These are phyloP conservation scores for Chydorus sphaericus DNA, from an alignment of 2,888 invertebrate species.

Conservation along the genomic window DNA sequence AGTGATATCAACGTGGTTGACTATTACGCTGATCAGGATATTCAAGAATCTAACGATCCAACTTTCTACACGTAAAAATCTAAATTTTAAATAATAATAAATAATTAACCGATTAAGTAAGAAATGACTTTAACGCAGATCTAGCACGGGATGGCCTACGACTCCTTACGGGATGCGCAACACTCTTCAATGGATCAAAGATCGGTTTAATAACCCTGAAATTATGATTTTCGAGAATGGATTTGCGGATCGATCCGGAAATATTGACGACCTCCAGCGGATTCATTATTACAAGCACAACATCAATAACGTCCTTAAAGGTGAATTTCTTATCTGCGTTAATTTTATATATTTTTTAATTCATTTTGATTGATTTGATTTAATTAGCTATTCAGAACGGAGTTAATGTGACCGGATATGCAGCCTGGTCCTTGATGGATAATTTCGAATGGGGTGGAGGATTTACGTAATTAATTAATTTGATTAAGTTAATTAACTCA, in stretches of 20 bases:
- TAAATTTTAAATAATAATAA: not conserved
- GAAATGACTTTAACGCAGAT: not conserved
- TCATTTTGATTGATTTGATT: too few relatives aligned
- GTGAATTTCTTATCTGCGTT: too few relatives aligned
- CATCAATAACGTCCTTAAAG: conserved; percentile 22
- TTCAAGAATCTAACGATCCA: conserved; percentile 16
- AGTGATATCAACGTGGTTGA: conserved; percentile 5
- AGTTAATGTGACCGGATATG: conserved; percentile 28
- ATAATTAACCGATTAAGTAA: not conserved
- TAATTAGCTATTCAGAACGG: conserved; percentile 22
- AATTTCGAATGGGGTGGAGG: conserved; percentile 30
- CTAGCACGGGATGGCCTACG: conserved; percentile 13
- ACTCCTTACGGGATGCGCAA: conserved; percentile 19
- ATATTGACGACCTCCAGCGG: conserved; percentile 13
- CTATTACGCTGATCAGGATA: conserved; percentile 18
- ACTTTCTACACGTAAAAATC: conserved; percentile 15
- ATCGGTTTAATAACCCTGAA: conserved; percentile 17
- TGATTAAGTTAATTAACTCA: too few relatives aligned
- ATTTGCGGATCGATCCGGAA: conserved; percentile 15
- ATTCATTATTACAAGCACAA: conserved; percentile 19
- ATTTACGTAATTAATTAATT: conserved; percentile 22
- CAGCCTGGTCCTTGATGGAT: conserved; percentile 30
- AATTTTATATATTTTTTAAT: too few relatives aligned
- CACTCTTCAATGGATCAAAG: conserved; percentile 17
- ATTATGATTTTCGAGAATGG: conserved; percentile 20